Base-by-base conservation (phyloP, 2,113 vertebrate genomes). In the Anguilla japonica region DNA sequence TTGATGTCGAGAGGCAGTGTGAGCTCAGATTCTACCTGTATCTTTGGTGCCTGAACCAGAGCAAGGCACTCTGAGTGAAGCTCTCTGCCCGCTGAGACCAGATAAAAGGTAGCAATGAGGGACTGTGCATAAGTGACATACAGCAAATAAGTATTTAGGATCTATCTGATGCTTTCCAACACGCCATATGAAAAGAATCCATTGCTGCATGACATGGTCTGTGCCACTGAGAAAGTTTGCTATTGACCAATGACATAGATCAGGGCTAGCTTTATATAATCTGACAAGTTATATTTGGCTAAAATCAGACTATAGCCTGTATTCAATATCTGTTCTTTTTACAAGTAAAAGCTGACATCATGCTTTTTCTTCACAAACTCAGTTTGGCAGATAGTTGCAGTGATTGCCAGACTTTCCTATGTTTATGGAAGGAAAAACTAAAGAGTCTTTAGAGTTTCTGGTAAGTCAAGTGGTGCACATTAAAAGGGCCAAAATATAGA, bases 1-100 rank as follows among this genome's bases (percentile, higher is more conserved):
- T 99, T 99, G 96, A 99, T 97, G 88, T 99, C 98, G 18, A 99
- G 96, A 0, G 98, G 97, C 87, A 99, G 95, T 1, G 96, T 96
- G 88, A 97, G 96, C 90, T 97, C 96, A 84, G 95, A 92, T 85
- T 97, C 96, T 0, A 94, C 94, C 90, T 96, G 96, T 53, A 99
- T 93, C 79, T 95, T 95, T 0, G 98, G 98, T 0, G 96, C 95
- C 5, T 97, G 95, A 75, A 97, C 95, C 29, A 96, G 91, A 0
- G 94, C 95, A 90, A 99, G 92, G 41, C 91, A 94, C 67, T 93
- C 93, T 0, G 84, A 67, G 0, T 89, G 93, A 82, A 94, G 88
- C 8, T 90, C 89, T 89, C 87, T 91, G 88, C 91, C 93, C 78
- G 96, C 96, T 91, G 92, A 92, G 88, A 87, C 88, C 93, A 94